Base-by-base conservation (phyloP, 1,140 invertebrate species). In the Sitophilus oryzae region DNA sequence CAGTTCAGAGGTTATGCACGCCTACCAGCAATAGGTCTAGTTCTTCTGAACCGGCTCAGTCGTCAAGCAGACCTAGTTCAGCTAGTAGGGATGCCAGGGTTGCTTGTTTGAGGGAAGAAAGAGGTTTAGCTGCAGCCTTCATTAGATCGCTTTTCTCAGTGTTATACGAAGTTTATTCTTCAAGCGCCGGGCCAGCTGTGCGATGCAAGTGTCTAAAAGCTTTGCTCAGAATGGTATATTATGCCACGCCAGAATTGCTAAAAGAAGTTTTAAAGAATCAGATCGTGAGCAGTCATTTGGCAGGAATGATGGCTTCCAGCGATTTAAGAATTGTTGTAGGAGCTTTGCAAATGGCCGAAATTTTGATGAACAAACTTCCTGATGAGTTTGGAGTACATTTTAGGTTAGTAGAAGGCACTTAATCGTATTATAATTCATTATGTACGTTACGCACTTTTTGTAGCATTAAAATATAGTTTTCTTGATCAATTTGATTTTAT, bases 141-240 rank as follows among this genome's bases (percentile, higher is more conserved):
- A 89, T 94, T 59, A 37, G 87, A 67, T 88, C 92, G 18, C 76
- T 98, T 48, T 96, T 98, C 75, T 87, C 88, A 36, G 86, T 91
- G 15, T 77, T 96, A 14, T 94, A 96, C 73, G 93, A 98, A 77
- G 93, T 98, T 18, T 98, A 98, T 74, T 95, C 92, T 68, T 95
- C 91, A 59, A 96, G 92, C 18, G 94, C 95, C 48, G 95, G 95
- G 4, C 93, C 93, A n/a, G 91, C 93, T 47, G 93, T 98, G 10
- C 84, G 94, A 64, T 94, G 93, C 74, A 95, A 96, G 74, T 97
- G 94, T 72, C 79, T 98, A 19, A 85, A 93, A 68, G 93, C 95
- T n/a, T 79, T 98, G 16, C 77, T 98, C 11, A 80, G 94, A 44
- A 96, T 97, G 87, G 90, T 98, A 0, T 96, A 93, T 74, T 96